Evolutionary conservation across 1,140 invertebrate genomes (phyloP).

Genomic region (Sitobion miscanthi): DNA sequence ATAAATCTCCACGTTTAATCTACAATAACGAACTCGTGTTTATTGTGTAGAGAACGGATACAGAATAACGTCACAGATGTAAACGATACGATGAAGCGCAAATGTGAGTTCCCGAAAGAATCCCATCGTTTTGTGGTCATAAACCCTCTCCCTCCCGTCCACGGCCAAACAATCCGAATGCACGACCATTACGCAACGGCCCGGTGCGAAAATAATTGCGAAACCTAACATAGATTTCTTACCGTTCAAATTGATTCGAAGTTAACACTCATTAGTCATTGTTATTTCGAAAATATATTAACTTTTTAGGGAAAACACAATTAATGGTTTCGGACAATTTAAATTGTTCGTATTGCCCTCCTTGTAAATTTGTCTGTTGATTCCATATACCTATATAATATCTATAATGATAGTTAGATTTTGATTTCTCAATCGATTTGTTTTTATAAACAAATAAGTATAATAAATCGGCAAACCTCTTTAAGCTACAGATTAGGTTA

Average conservation of each 20-base stretch:
- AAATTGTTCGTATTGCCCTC: neutral
- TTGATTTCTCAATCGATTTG: neutral
- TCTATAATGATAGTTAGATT: neutral
- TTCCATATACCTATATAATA: neutral
- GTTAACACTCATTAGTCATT: neutral
- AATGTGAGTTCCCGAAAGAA: neutral
- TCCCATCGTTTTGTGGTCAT: neutral
- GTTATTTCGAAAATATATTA: neutral
- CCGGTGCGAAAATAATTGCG: neutral
- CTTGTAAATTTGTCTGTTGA: neutral
- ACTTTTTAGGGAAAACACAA: neutral
- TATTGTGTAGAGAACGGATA: neutral
- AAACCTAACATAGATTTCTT: neutral
- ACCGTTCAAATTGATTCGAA: no score
- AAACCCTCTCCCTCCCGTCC: neutral
- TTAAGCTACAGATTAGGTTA: neutral
- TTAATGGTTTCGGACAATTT: neutral
- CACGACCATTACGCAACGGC: no score
- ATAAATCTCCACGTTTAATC: neutral
- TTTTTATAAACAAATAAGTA: neutral
- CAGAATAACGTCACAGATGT: neutral
- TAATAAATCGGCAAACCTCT: neutral
- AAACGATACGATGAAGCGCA: neutral
- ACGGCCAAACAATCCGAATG: neutral
- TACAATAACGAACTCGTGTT: neutral